Conservation (phyloP, 2,797 vertebrate genomes). For the Bovichtus diacanthus region DNA sequence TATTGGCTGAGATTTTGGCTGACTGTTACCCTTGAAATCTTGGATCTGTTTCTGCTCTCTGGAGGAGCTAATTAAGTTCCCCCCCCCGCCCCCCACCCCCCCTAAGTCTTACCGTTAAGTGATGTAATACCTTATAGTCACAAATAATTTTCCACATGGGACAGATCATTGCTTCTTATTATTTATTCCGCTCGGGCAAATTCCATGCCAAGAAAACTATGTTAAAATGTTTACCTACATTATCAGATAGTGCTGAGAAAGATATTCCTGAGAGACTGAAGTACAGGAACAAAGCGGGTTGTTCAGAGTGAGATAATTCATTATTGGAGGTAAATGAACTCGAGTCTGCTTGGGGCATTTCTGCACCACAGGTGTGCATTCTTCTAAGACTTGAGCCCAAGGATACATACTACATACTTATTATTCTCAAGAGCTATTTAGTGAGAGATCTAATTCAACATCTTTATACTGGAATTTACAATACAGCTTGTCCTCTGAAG, state of each 20-base stretch:
- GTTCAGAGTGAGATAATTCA: conserved; percentile 31
- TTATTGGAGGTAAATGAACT: conserved; percentile 45
- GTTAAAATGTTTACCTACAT: conserved; percentile 59
- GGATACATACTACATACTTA: conserved; percentile 61
- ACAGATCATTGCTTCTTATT: conserved; percentile 68
- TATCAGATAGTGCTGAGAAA: conserved; percentile 30
- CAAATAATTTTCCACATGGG: conserved; percentile 71
- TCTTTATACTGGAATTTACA: conserved; percentile 45
- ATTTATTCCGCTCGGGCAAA: conserved; percentile 59
- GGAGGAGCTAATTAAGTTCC: conserved; percentile 68
- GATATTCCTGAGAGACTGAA: conserved; percentile 10
- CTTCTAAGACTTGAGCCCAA: conserved; percentile 38
- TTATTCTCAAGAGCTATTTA: conserved; percentile 47
- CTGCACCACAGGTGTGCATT: conserved; percentile 34
- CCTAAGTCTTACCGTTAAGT: conserved; percentile 62
- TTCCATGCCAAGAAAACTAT: conserved; percentile 52
- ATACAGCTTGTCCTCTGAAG: conserved; percentile 46
- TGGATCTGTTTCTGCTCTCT: conserved; percentile 74
- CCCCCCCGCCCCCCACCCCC: too few species aligned
- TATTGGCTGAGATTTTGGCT: conserved; percentile 77
- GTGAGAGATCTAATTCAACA: conserved; percentile 46
- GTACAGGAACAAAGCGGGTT: conserved; percentile 29
- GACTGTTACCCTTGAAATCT: conserved; percentile 75
- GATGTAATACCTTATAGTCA: conserved; percentile 74
- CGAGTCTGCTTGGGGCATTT: conserved; percentile 41